Evolutionary conservation across 2,888 invertebrate genomes (phyloP).

Genomic region (Philhelius pedissequus): DNA sequence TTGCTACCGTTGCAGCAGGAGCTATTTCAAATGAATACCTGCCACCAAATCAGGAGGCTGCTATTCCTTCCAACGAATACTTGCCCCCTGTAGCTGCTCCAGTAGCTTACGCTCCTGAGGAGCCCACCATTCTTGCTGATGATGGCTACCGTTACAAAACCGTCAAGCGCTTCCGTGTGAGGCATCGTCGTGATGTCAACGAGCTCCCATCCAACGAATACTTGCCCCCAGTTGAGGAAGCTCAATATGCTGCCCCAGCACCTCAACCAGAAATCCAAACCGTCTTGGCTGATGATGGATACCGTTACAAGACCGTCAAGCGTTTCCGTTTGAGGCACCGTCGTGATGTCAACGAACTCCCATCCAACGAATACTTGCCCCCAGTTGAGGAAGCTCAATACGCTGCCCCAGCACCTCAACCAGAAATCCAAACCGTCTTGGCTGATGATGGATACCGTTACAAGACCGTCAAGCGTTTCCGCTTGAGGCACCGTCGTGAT

Average conservation of each 20-base stretch:
- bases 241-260: constrained; percentile 9
- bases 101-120: too few relatives aligned
- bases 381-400: constrained; percentile 69
- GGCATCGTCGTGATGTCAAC: too few relatives aligned
- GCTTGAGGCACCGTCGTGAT: constrained; percentile 72
- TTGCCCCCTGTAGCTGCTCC: too few relatives aligned
- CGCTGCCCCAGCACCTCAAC: too few relatives aligned
- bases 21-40: too few relatives aligned
- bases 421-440: constrained; percentile 17
- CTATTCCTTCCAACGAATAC: too few relatives aligned
- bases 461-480: constrained; percentile 71
- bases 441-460: constrained; percentile 70
- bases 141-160: too few relatives aligned
- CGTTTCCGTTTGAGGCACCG: constrained; percentile 68
- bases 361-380: constrained; percentile 74
- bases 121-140: too few relatives aligned
- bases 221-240: constrained; percentile 49
- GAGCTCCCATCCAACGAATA: constrained; percentile 58
- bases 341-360: constrained; percentile 74
- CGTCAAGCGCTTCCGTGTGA: too few relatives aligned
- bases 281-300: constrained; percentile 61
- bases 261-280: constrained; percentile 52
- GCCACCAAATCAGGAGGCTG: too few relatives aligned
- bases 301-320: constrained; percentile 74
- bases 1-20: too few relatives aligned